These are phyloP conservation scores for Eospalax fontanierii DNA, from an alignment of 2,797 vertebrate species.

Conservation along the genomic window DNA sequence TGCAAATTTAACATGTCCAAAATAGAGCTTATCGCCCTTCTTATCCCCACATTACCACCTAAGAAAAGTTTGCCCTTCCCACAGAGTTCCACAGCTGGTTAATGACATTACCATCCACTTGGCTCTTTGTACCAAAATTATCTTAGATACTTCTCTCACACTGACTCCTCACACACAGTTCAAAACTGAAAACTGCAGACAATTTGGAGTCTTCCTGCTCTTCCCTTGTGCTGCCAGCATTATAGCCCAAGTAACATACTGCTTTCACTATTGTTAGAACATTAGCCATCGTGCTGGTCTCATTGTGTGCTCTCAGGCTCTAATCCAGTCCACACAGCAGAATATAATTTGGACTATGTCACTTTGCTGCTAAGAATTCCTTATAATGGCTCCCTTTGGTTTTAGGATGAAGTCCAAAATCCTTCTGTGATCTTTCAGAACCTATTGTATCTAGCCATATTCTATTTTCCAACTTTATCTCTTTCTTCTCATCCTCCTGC, in stretches of 20 bases:
- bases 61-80: constrained; percentile 56
- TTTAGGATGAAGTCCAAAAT: constrained; percentile 55
- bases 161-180: not conserved
- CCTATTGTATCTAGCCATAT: not conserved
- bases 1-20: constrained; percentile 64
- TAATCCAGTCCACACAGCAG: constrained; percentile 12
- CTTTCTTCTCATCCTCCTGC: constrained; percentile 3
- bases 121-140: constrained; percentile 43
- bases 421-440: not conserved
- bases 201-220: constrained; percentile 19
- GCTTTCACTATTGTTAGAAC: constrained; percentile 2
- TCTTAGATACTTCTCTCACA: constrained; percentile 26
- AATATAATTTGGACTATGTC: constrained; percentile 34
- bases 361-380: not conserved
- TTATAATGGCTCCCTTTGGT: constrained; percentile 24
- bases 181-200: constrained; percentile 25
- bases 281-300: not conserved
- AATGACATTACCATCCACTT: constrained; percentile 8
- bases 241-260: not conserved
- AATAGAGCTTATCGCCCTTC: constrained; percentile 48
- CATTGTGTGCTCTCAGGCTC: not conserved
- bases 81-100: constrained; percentile 14
- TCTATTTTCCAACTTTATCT: not conserved
- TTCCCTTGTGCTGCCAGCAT: constrained; percentile 27
- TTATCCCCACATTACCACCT: not conserved